Evolutionary conservation across 2,797 vertebrate genomes (phyloP).

Genomic region (Cichlasoma orientale): DNA sequence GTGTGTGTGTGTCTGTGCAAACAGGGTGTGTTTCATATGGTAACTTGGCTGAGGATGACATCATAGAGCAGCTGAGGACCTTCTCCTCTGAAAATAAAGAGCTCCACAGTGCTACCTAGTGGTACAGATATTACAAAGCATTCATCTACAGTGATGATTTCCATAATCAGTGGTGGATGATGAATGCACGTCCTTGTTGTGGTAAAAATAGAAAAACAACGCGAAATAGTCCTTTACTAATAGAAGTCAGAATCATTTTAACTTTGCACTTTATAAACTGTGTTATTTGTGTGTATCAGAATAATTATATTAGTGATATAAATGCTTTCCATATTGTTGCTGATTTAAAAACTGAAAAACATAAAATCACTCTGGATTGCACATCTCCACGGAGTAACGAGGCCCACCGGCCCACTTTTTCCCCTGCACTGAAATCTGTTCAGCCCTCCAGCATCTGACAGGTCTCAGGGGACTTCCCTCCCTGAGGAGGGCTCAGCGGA

Average conservation of each 20-base stretch:
- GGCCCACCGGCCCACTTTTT: conserved; percentile 6
- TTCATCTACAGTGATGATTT: background rate
- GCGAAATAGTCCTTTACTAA: background rate
- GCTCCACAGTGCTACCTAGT: conserved; percentile 43
- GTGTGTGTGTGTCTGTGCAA: conserved; percentile 25
- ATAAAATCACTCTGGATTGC: background rate
- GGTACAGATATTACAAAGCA: conserved; percentile 45
- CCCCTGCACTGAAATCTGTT: background rate
- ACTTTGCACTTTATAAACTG: background rate
- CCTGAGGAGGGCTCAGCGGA: conserved; percentile 23
- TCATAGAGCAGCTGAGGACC: conserved; percentile 40
- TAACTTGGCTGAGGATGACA: conserved; percentile 62
- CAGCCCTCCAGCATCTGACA: conserved; percentile 15
- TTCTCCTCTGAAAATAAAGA: conserved; percentile 7
- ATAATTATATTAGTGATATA: background rate
- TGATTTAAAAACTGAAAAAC: background rate
- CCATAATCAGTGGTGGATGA: background rate
- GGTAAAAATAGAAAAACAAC: background rate
- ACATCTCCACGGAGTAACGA: background rate
- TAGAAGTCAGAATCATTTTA: background rate
- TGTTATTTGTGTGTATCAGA: background rate
- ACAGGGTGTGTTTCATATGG: conserved; percentile 67
- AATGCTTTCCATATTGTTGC: background rate
- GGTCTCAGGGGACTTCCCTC: conserved; percentile 37
- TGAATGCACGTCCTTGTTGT: background rate